Base-by-base conservation (phyloP, 2,797 vertebrate species). In the Apodemus agrarius region DNA sequence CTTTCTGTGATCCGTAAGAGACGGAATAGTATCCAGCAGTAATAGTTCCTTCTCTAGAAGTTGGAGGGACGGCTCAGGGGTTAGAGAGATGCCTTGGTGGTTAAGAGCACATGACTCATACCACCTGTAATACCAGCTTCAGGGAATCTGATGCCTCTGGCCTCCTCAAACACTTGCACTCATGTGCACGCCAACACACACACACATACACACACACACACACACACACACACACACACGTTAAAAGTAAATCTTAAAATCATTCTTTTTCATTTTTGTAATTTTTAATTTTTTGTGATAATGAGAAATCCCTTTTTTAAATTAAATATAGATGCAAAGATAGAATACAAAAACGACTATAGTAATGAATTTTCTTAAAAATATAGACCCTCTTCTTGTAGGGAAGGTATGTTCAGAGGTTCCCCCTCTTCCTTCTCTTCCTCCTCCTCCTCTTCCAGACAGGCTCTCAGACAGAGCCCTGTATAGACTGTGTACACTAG, bases 261-360 rank as follows among this genome's bases (percentile, higher is more conserved):
- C 26, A 54, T 59, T 92, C 81, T 65, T 46, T 84, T 54, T 54
- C 59, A 94, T 88, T 85, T 84, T 4, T 69, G 8, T 65, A 72
- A 69, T 79, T 89, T 95, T 91, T 90, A 92, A 3, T 89, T 65
- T 91, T 79, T 72, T 85, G 43, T 90, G 34, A 83, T 74, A 54
- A 83, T 86, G n/a, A 89, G 82, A 89, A 93, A 67, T 72, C 13
- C 37, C 82, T 86, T 79, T 82, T 24, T n/a, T 69, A 22, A 90
- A 89, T 81, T 90, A 88, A 96, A 86, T n/a, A 85, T 85, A 31
- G 31, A 86, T 89, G 46, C 72, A 9, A 93, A n/a, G 54, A 10
- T 17, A 46, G 26, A 94, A 85, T 63, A 79, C 4, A 9, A 52
- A 89, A 46, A 80, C 83, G 90, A 90, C 43, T 75, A 43, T 17